phyloP scores from a whole-genome alignment of 30 jellyfish, hydroid and myxozoan species.

The Aurelia sp. region DNA sequence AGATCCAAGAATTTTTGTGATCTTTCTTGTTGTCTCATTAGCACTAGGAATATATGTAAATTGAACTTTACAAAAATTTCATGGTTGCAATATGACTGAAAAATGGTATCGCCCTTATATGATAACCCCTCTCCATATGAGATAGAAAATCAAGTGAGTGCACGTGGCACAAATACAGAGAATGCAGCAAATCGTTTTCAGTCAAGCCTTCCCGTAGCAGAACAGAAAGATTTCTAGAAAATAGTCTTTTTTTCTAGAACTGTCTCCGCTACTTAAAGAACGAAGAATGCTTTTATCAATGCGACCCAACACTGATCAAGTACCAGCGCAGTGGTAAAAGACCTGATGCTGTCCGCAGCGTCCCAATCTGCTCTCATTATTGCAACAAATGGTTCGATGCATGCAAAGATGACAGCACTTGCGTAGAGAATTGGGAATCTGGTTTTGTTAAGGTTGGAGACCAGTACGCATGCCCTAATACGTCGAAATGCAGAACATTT shows the following conservation, averaged over 20 bases:
- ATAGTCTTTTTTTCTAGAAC: slow-evolving; percentile 3
- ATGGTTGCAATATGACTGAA: too few relatives aligned
- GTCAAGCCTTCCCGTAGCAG: too few relatives aligned
- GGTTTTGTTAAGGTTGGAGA: slow-evolving; percentile 49
- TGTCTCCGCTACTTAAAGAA: slow-evolving; percentile 30
- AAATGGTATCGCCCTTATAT: too few relatives aligned
- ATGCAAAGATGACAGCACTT: slow-evolving; percentile 68
- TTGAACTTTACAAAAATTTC: too few relatives aligned
- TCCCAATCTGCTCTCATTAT: slow-evolving; percentile 65
- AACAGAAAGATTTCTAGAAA: too few relatives aligned
- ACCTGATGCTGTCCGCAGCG: slow-evolving; percentile 40
- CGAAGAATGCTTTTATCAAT: slow-evolving; percentile 76
- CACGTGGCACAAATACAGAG: too few relatives aligned
- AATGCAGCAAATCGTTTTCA: too few relatives aligned
- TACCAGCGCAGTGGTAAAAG: slow-evolving; percentile 35
- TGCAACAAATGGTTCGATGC: slow-evolving; percentile 77
- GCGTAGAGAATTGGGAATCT: slow-evolving; percentile 62
- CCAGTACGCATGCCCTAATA: slow-evolving; percentile 56
- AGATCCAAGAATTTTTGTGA: too few relatives aligned
- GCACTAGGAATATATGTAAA: too few relatives aligned
- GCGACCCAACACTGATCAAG: slow-evolving; percentile 54
- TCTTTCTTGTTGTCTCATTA: too few relatives aligned
- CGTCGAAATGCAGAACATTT: slow-evolving; percentile 49
- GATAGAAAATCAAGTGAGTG: too few relatives aligned
- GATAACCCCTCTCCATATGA: too few relatives aligned